Evolutionary conservation across 92 coral and sea anemone genomes (phyloP).

Genomic region (Paragorgia papillata): DNA sequence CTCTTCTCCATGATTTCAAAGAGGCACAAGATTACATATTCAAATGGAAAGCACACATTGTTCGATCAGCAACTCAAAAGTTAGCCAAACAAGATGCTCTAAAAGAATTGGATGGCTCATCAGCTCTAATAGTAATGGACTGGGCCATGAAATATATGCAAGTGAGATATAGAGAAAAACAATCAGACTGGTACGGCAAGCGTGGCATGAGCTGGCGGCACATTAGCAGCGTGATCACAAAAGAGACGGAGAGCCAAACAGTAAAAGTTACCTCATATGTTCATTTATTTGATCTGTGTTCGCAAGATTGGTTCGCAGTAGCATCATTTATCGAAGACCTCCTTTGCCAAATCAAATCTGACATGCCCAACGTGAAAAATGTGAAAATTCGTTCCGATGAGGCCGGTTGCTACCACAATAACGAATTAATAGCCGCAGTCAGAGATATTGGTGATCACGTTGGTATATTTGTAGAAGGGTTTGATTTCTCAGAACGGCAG

Average conservation of each 20-base stretch:
- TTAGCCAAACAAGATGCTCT: too few species aligned
- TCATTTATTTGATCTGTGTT: conserved; percentile 1
- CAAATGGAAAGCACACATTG: too few species aligned
- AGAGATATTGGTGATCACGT: neutral
- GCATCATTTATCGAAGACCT: conserved; percentile 6
- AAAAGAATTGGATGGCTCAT: too few species aligned
- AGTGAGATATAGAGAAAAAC: too few species aligned
- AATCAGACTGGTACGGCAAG: too few species aligned
- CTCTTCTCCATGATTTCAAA: too few species aligned
- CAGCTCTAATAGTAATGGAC: too few species aligned
- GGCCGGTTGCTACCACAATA: conserved; percentile 21
- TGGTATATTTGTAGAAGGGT: neutral
- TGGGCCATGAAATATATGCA: too few species aligned
- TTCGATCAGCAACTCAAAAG: too few species aligned
- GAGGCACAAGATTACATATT: too few species aligned
- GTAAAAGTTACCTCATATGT: conserved; percentile 3
- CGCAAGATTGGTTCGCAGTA: conserved; percentile 15
- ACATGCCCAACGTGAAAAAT: neutral
- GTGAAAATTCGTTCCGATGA: neutral
- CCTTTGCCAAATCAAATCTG: neutral
- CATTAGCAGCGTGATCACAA: too few species aligned
- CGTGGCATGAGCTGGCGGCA: too few species aligned
- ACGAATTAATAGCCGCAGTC: neutral
- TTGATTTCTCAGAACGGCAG: neutral
- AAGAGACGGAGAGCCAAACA: neutral